Percentiles rank a stretch among this genome's conserved stretches.
phyloP scores from a whole-genome alignment of 2,888 invertebrate genomes.

The Aphodius granarius region DNA sequence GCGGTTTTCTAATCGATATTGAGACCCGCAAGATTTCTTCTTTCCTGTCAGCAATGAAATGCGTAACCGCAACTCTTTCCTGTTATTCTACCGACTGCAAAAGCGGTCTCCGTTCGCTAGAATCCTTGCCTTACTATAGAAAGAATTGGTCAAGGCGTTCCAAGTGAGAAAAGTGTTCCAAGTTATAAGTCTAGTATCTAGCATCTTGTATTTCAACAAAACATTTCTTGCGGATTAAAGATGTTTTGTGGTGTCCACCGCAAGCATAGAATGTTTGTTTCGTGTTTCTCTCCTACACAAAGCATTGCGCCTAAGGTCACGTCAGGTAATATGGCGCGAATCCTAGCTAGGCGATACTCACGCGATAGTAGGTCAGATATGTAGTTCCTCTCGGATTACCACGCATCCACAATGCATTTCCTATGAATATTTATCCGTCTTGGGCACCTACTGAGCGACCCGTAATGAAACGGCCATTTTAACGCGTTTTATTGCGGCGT shows the following conservation, averaged over 20 bases:
- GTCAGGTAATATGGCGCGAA: background rate
- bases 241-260: background rate
- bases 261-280: background rate
- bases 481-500: background rate
- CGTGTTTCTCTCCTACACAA: slow-evolving; percentile 11
- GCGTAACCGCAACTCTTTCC: background rate
- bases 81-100: background rate
- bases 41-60: background rate
- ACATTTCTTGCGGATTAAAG: background rate
- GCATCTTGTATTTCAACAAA: no score
- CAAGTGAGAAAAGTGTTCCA: no score
- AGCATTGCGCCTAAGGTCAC: slow-evolving; percentile 12
- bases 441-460: background rate
- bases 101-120: background rate
- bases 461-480: background rate
- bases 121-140: no score
- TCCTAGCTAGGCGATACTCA: no score
- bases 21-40: background rate
- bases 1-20: background rate
- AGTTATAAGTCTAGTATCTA: no score
- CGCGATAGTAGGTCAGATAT: slow-evolving; percentile 11
- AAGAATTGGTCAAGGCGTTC: no score
- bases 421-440: slow-evolving; percentile 7
- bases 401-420: slow-evolving; percentile 7
- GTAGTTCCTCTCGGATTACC: slow-evolving; percentile 7